Percentiles rank a stretch among this genome's conserved stretches.
These are phyloP conservation scores for Amia ocellicauda DNA, from an alignment of 2,113 vertebrate genomes.

Conservation along the genomic window DNA sequence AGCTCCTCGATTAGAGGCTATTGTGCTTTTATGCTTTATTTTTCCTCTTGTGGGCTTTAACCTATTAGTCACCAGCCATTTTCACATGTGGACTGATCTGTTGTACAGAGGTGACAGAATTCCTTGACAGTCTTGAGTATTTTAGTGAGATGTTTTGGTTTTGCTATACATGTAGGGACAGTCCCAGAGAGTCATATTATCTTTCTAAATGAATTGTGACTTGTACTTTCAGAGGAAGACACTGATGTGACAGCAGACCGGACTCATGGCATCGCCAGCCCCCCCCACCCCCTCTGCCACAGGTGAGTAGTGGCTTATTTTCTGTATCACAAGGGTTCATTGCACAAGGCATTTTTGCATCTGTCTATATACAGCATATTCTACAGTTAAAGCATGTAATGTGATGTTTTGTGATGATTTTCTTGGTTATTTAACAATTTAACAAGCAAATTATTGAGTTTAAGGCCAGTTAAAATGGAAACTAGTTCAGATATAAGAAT, in stretches of 20 bases:
- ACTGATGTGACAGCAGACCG: conserved; percentile 15
- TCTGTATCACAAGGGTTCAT: neutral
- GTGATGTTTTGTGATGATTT: too few relatives aligned
- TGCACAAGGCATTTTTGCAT: neutral
- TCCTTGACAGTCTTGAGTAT: neutral
- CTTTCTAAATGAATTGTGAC: neutral
- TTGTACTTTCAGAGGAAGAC: neutral
- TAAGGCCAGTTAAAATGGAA: too few relatives aligned
- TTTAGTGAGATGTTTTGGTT: neutral
- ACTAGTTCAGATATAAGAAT: too few relatives aligned
- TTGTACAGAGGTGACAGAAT: neutral
- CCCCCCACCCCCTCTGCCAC: neutral
- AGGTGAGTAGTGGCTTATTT: neutral
- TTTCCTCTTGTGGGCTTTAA: neutral
- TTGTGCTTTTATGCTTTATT: neutral
- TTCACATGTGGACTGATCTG: too few relatives aligned
- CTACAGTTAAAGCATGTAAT: neutral
- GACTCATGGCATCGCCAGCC: conserved; percentile 15
- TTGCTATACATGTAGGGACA: neutral
- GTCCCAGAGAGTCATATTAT: neutral
- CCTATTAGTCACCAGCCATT: neutral
- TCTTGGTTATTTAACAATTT: neutral
- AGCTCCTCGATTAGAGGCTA: neutral
- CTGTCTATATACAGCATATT: neutral
- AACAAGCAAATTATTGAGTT: neutral